Base-by-base conservation (phyloP, 2,888 invertebrate species). In the Drosophila mettleri region DNA sequence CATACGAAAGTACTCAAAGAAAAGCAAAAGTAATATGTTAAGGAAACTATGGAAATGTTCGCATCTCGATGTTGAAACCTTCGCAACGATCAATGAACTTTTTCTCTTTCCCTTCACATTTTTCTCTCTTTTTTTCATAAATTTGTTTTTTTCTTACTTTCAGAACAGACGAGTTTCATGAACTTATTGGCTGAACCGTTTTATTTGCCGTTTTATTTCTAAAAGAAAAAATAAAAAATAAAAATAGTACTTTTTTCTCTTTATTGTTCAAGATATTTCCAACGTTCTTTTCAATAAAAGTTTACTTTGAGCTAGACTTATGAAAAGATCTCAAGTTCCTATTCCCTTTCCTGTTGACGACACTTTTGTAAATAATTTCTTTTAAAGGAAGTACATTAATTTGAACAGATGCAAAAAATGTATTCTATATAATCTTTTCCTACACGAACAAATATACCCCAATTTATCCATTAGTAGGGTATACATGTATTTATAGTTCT, bases 11-110 rank as follows among this genome's bases (percentile, higher is more conserved):
- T 43, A 10, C n/a, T 4, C 1, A n/a, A 18, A 36, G 22, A 38
- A 70, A 55, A 29, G 36, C n/a, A 38, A 60, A 59, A 39, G 34
- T 43, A 61, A 46, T 29, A 48, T 29, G 18, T n/a, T 12, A 58
- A 52, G 33, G 34, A 38, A 51, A 49, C 51, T 59, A 78, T 74
- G 69, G 63, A 74, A 67, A 74, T 78, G 46, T 74, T 41, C 46
- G 33, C 36, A 24, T 29, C 53, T 58, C 43, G 43, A 78, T 64
- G 64, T 78, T 69, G 63, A 67, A 86, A 74, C 88, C 77, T 76
- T 79, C 80, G 31, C 22, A 12, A 61, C 59, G 88, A 59, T 53
- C 86, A 82, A 64, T 71, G 86, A 86, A 88, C 83, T 80, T 66
- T 41, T 45, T 31, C 49, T 46, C 18, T 27, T 16, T 27, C 3